A percentile compares a stretch with the other conserved stretches of the same genome.
phyloP scores from a whole-genome alignment of 2,797 vertebrate species.

The Falco concolor region DNA sequence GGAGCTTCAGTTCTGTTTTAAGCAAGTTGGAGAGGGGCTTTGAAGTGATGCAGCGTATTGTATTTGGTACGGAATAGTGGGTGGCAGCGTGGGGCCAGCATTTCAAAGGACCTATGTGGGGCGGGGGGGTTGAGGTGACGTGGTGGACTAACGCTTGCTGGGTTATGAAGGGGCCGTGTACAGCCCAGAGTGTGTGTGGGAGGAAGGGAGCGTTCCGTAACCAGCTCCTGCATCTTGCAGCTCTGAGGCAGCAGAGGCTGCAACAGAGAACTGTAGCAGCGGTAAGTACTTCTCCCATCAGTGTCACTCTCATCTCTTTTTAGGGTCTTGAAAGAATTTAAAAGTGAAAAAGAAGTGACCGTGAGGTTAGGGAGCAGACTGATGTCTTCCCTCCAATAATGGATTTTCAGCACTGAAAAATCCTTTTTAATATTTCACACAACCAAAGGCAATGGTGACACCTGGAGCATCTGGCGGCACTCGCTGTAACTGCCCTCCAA shows the following conservation, averaged over 20 bases:
- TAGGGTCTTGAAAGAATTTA: neutral
- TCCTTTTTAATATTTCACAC: neutral
- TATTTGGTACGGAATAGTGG: neutral
- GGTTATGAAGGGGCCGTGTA: neutral
- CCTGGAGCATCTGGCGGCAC: neutral
- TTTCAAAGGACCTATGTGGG: neutral
- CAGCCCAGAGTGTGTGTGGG: neutral
- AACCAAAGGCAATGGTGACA: neutral
- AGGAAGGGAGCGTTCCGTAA: neutral
- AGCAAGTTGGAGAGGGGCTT: neutral
- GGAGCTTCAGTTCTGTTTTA: neutral
- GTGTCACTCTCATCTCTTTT: neutral
- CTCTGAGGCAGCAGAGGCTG: neutral
- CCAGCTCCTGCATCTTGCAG: neutral
- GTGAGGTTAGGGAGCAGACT: neutral
- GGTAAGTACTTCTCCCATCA: neutral
- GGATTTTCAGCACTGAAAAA: neutral
- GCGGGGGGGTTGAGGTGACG: neutral
- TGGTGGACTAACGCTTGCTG: neutral
- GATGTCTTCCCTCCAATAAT: neutral
- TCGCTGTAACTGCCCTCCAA: neutral
- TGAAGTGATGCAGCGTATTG: rapidly evolving
- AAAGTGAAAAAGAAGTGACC: neutral
- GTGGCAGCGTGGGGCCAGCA: neutral
- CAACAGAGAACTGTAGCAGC: neutral